Evolutionary conservation across 2,113 vertebrate genomes (phyloP).

Genomic region (Cynopterus brachyotis): DNA sequence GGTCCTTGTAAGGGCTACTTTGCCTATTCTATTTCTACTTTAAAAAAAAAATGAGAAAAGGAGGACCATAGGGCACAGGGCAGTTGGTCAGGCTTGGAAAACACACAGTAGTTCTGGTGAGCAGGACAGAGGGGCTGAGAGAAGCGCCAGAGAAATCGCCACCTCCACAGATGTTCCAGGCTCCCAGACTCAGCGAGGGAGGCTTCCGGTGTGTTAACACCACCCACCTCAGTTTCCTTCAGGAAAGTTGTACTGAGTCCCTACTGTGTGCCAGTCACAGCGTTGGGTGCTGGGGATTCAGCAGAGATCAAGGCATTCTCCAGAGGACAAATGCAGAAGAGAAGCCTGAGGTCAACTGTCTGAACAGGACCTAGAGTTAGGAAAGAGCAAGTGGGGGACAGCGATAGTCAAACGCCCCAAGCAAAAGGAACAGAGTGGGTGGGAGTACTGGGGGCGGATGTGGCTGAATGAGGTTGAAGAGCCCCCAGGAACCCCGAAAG

Average conservation of each 20-base stretch:
- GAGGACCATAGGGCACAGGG: not conserved
- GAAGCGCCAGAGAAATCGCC: not conserved
- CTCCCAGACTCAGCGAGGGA: not conserved
- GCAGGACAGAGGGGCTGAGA: not conserved
- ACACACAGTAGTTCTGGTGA: not conserved
- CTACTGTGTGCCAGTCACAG: not conserved
- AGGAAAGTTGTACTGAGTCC: not conserved
- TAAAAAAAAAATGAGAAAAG: not conserved
- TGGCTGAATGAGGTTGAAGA: not conserved
- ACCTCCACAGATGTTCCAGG: not conserved
- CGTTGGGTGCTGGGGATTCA: not conserved
- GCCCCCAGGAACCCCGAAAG: not conserved
- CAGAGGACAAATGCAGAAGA: not conserved
- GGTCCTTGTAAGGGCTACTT: constrained; percentile 40
- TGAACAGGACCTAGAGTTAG: not conserved
- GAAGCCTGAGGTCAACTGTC: not conserved
- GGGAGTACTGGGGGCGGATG: rapidly evolving
- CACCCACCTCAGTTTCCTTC: rapidly evolving
- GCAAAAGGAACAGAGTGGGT: not conserved
- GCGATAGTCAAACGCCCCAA: not conserved
- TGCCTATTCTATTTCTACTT: constrained; percentile 40
- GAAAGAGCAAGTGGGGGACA: not conserved
- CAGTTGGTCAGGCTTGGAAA: not conserved
- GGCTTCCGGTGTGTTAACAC: rapidly evolving
- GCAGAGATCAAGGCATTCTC: not conserved